phyloP scores from a whole-genome alignment of 2,888 invertebrate species.

The Rhingia rostrata region DNA sequence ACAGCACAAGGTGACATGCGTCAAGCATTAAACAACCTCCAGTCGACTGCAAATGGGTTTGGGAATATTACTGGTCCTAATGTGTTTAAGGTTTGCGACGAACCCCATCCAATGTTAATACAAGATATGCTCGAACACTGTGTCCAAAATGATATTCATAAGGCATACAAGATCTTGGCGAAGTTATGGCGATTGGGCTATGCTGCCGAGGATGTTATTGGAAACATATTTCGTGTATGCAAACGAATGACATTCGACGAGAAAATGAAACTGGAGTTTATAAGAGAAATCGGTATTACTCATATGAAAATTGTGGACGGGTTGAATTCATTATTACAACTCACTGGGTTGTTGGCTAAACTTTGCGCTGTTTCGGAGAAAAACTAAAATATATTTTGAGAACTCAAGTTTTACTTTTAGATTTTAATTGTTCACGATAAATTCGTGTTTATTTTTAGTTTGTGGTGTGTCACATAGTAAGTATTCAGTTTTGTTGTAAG shows the following conservation, averaged over 20 bases:
- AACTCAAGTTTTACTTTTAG: not conserved
- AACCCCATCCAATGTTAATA: conserved; percentile 97
- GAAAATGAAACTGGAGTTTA: conserved; percentile 91
- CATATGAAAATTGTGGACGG: conserved; percentile 97
- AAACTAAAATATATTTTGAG: conserved; percentile 56
- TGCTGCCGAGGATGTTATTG: conserved; percentile 97
- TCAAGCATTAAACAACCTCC: conserved; percentile 98
- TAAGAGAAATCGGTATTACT: conserved; percentile 95
- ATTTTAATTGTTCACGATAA: too few species aligned
- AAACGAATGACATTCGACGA: conserved; percentile 93
- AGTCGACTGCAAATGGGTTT: conserved; percentile 96
- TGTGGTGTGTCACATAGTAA: too few species aligned
- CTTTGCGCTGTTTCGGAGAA: conserved; percentile 86
- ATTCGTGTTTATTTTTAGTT: too few species aligned
- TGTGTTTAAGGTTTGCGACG: conserved; percentile 99
- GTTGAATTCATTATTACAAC: conserved; percentile 92
- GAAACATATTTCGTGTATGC: conserved; percentile 96
- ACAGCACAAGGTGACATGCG: conserved; percentile 99
- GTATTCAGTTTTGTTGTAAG: too few species aligned
- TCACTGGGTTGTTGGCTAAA: conserved; percentile 93
- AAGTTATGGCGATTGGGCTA: conserved; percentile 97
- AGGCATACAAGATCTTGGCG: conserved; percentile 93
- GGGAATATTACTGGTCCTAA: conserved; percentile 94
- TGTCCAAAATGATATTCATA: conserved; percentile 90
- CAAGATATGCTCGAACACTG: conserved; percentile 95